Percentiles rank a stretch among this genome's conserved stretches.
phyloP scores from a whole-genome alignment of 2,888 invertebrate species.

The Agrochola litura region DNA sequence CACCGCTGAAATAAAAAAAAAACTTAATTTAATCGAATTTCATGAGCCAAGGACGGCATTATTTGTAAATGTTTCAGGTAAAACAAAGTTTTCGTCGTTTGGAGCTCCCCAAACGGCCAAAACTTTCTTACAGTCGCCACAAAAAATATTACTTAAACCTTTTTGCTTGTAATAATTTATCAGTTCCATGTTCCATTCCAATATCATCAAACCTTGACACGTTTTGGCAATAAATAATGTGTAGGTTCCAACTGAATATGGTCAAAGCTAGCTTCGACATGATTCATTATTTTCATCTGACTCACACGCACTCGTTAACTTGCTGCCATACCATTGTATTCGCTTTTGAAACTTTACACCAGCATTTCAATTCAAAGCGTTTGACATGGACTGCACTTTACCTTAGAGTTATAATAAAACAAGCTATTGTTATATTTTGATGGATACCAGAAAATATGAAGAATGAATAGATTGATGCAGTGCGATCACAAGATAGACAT shows the following conservation, averaged over 20 bases:
- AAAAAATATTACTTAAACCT: not conserved
- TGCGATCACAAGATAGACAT: not conserved
- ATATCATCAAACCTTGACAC: constrained; percentile 42
- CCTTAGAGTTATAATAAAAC: constrained; percentile 8
- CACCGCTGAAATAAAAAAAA: constrained; percentile 85
- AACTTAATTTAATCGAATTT: not conserved
- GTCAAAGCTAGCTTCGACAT: constrained; percentile 44
- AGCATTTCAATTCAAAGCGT: constrained; percentile 50
- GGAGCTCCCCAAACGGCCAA: not conserved
- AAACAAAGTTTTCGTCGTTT: not conserved
- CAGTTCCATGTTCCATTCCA: constrained; percentile 2
- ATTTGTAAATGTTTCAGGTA: not conserved
- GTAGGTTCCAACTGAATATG: constrained; percentile 36
- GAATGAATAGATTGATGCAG: not conserved
- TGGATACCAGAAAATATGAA: not conserved
- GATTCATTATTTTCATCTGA: constrained; percentile 63
- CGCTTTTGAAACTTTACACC: constrained; percentile 54
- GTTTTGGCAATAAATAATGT: constrained; percentile 28
- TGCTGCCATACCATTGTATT: constrained; percentile 37
- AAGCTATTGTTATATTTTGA: not conserved
- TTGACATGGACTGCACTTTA: constrained; percentile 21
- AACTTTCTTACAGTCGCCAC: not conserved
- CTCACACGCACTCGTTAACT: constrained; percentile 47
- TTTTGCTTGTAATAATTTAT: not conserved
- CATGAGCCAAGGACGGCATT: not conserved